Percentiles rank a stretch among this genome's conserved stretches.
Evolutionary conservation across 2,888 invertebrate species (phyloP).

Genomic region (Sialis lutaria): DNA sequence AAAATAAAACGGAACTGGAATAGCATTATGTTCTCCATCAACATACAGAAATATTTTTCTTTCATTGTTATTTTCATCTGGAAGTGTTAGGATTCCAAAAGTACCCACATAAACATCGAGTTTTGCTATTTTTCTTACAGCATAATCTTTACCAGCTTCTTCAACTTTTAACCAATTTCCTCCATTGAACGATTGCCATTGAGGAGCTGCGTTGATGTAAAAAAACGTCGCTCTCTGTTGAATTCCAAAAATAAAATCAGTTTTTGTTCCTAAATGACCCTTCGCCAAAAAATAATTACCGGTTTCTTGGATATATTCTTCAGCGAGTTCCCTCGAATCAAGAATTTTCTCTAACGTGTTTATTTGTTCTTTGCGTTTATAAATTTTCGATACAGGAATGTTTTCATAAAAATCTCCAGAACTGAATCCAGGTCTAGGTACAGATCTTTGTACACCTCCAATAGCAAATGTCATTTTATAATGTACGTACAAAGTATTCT

Average conservation of each 20-base stretch:
- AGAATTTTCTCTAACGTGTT: constrained; percentile 14
- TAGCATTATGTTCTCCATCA: constrained; percentile 19
- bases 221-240: constrained; percentile 34
- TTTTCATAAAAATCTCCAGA: constrained; percentile 30
- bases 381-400: constrained; percentile 10
- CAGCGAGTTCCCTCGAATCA: constrained; percentile 13
- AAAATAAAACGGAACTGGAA: constrained; percentile 35
- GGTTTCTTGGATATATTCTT: constrained; percentile 14
- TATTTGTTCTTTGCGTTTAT: constrained; percentile 10
- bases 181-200: constrained; percentile 27
- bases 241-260: constrained; percentile 30
- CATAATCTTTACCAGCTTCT: constrained; percentile 16
- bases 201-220: constrained; percentile 34
- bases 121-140: constrained; percentile 12
- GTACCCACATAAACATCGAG: constrained; percentile 23
- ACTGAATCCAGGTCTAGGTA: constrained; percentile 29
- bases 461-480: constrained; percentile 29
- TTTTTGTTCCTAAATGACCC: constrained; percentile 35
- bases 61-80: constrained; percentile 13
- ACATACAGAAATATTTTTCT: constrained; percentile 21
- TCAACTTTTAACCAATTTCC: constrained; percentile 28
- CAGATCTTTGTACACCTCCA: constrained; percentile 27
- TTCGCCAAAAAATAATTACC: constrained; percentile 21
- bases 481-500: constrained; percentile 34
- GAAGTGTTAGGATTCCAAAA: constrained; percentile 15